Evolutionary conservation across 2,797 vertebrate species (phyloP).

Genomic region (Neostethus bicornis): DNA sequence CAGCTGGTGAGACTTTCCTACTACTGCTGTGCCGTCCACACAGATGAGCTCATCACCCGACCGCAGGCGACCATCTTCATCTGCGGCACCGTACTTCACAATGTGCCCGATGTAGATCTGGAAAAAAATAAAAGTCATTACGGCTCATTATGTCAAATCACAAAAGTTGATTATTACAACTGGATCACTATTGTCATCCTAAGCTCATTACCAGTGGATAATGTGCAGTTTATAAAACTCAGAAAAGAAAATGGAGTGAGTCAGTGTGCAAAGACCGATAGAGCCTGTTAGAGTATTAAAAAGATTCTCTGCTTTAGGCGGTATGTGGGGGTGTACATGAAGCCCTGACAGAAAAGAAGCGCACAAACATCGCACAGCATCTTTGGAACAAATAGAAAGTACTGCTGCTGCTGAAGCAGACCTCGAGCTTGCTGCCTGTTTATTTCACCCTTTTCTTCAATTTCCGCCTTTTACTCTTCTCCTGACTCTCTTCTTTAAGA

Average conservation of each 20-base stretch:
- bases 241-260: conserved; percentile 7
- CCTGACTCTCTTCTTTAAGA: conserved; percentile 40
- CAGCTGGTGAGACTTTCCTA: conserved; percentile 97
- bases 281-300: conserved; percentile 21
- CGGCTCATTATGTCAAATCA: not conserved
- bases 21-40: conserved; percentile 96
- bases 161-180: not conserved
- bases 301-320: conserved; percentile 39
- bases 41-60: conserved; percentile 97
- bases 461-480: conserved; percentile 33
- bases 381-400: conserved; percentile 58
- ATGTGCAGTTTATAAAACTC: conserved; percentile 19
- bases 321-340: conserved; percentile 48
- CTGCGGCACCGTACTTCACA: conserved; percentile 95
- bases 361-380: conserved; percentile 32
- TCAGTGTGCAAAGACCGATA: conserved; percentile 19
- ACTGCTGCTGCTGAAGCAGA: conserved; percentile 41
- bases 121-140: conserved; percentile 14
- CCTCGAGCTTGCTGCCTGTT: conserved; percentile 52
- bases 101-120: conserved; percentile 99
- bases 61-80: conserved; percentile 93
- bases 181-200: conserved; percentile 2
- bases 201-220: conserved; percentile 18
- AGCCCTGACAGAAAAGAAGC: conserved; percentile 37
- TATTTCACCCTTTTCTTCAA: conserved; percentile 45